Evolutionary conservation across 2,797 vertebrate species (phyloP).

Genomic region (Steatocranus sp.): DNA sequence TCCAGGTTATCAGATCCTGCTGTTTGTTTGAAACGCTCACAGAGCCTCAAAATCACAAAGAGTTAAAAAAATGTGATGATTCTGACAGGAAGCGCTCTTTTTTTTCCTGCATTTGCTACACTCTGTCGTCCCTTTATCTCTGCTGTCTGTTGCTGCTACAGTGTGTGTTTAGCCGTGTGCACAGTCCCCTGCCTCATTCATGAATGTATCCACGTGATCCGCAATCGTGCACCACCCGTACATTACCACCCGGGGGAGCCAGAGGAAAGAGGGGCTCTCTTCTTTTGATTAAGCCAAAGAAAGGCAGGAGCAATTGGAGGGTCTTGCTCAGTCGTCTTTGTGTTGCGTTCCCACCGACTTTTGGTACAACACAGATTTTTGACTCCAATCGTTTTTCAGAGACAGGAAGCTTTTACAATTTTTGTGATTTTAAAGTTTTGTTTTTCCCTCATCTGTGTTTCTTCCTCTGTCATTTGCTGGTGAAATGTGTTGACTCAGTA

Average conservation of each 20-base stretch:
- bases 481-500: constrained; percentile 65
- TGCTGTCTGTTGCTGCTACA: constrained; percentile 34
- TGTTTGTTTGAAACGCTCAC: constrained; percentile 4
- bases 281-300: not conserved
- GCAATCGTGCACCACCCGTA: constrained; percentile 10
- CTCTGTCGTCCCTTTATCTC: constrained; percentile 13
- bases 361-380: constrained; percentile 34
- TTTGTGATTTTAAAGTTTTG: constrained; percentile 28
- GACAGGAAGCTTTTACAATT: constrained; percentile 12
- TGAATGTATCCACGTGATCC: not conserved
- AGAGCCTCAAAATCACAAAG: not conserved
- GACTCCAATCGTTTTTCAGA: constrained; percentile 27
- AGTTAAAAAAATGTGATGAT: not conserved
- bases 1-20: constrained; percentile 47
- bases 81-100: constrained; percentile 3
- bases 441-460: constrained; percentile 7
- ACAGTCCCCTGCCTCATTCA: not conserved
- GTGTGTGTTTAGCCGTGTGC: constrained; percentile 21
- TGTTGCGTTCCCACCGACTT: not conserved
- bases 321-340: not conserved
- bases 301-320: not conserved
- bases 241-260: constrained; percentile 42
- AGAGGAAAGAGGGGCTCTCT: not conserved
- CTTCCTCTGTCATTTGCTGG: constrained; percentile 33
- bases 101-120: not conserved